Percentiles rank a stretch among this genome's conserved stretches.
Evolutionary conservation across 2,888 invertebrate genomes (phyloP).

Genomic region (Teinopalpus imperialis): DNA sequence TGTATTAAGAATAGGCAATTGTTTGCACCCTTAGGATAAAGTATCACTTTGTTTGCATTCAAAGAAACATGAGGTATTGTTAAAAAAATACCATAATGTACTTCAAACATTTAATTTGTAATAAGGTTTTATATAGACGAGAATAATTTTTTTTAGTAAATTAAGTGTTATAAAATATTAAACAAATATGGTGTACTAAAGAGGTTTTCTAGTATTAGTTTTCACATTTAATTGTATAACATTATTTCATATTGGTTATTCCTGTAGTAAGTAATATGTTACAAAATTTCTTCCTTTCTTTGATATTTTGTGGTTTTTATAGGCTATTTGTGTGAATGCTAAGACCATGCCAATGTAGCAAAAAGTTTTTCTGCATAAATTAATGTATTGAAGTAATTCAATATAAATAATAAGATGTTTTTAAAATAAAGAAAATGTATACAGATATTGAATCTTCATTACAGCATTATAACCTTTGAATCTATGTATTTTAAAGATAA

Average conservation of each 20-base stretch:
- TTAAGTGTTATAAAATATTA: constrained; percentile 2
- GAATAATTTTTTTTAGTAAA: not conserved
- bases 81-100: constrained; percentile 1
- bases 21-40: constrained; percentile 8
- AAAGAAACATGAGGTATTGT: not conserved
- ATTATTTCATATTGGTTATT: constrained; percentile 1
- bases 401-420: constrained; percentile 38
- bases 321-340: constrained; percentile 11
- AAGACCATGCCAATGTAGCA: not conserved
- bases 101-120: constrained; percentile 3
- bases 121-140: not conserved
- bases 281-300: too few relatives aligned
- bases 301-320: constrained; percentile 3
- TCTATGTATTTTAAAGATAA: too few relatives aligned
- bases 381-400: constrained; percentile 5
- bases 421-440: constrained; percentile 31
- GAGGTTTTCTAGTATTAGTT: constrained; percentile 5
- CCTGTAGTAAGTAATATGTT: not conserved
- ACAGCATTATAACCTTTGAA: too few relatives aligned
- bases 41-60: not conserved
- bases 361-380: constrained; percentile 7
- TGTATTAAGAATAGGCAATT: constrained; percentile 20
- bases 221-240: constrained; percentile 5
- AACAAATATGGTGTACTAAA: constrained; percentile 8
- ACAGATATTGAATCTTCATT: not conserved